A percentile compares a stretch with the other conserved stretches of the same genome.
Conservation (phyloP, 2,888 invertebrate genomes). For the Eupithecia vulgata region DNA sequence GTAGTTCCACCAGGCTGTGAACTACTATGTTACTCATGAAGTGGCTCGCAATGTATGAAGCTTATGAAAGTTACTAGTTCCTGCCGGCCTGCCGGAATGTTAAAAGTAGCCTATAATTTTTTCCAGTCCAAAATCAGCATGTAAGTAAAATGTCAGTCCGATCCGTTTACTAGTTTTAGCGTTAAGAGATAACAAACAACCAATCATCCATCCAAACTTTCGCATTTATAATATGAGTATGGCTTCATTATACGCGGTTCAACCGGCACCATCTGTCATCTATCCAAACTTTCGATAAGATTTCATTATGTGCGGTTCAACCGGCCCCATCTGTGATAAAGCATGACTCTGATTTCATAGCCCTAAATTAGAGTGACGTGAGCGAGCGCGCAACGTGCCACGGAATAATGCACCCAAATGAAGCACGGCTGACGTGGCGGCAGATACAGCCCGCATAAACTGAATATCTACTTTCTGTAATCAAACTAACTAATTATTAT, state of each 20-base stretch:
- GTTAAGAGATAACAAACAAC: background rate
- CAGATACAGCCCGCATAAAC: slow-evolving; percentile 24
- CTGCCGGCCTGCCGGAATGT: no score
- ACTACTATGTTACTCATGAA: no score
- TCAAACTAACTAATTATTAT: slow-evolving; percentile 5
- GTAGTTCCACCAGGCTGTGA: no score
- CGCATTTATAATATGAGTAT: background rate
- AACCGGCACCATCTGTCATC: background rate
- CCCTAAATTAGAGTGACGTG: slow-evolving; percentile 44
- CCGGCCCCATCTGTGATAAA: background rate
- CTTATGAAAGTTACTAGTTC: no score
- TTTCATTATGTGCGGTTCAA: background rate
- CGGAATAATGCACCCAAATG: slow-evolving; percentile 73
- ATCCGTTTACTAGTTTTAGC: background rate
- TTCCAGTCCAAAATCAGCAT: no score
- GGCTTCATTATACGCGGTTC: background rate
- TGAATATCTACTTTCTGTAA: slow-evolving; percentile 37
- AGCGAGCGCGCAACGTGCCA: slow-evolving; percentile 55
- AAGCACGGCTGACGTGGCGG: slow-evolving; percentile 58
- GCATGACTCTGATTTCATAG: slow-evolving; percentile 22
- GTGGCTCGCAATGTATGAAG: no score
- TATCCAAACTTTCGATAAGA: background rate
- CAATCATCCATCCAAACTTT: background rate
- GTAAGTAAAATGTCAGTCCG: background rate
- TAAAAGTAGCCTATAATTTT: no score